phyloP scores from a whole-genome alignment of 2,797 vertebrate genomes.

The Cossypha heuglini region DNA sequence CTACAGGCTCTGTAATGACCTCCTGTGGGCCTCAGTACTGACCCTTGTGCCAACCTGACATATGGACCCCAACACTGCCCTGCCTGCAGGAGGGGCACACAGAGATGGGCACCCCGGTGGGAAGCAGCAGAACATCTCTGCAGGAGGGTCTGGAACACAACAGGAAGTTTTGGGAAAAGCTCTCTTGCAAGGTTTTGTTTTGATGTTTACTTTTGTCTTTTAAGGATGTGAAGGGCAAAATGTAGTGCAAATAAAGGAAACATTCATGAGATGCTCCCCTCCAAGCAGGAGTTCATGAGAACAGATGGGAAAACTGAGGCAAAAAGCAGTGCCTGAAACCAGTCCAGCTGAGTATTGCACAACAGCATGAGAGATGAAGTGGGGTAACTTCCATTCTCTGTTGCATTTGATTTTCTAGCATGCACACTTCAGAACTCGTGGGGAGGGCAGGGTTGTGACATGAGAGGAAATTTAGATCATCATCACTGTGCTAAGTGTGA shows the following conservation, averaged over 20 bases:
- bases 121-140: not conserved
- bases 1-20: not conserved
- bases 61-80: fast-evolving
- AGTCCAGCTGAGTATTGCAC: not conserved
- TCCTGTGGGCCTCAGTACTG: fast-evolving
- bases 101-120: not conserved
- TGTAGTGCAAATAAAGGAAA: not conserved
- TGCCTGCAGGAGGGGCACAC: not conserved
- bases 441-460: not conserved
- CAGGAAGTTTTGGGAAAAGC: not conserved
- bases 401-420: not conserved
- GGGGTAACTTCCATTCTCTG: not conserved
- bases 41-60: not conserved
- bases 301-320: not conserved
- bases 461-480: not conserved
- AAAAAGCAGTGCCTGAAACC: not conserved
- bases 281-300: not conserved
- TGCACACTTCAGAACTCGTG: not conserved
- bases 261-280: not conserved
- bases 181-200: not conserved
- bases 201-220: not conserved
- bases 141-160: not conserved
- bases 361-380: not conserved
- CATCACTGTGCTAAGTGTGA: not conserved
- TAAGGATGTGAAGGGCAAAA: not conserved